Evolutionary conservation across 2,797 vertebrate species (phyloP), one percentile per base, ranked within the genome.

Genomic region (Sebastes reedi): DNA sequence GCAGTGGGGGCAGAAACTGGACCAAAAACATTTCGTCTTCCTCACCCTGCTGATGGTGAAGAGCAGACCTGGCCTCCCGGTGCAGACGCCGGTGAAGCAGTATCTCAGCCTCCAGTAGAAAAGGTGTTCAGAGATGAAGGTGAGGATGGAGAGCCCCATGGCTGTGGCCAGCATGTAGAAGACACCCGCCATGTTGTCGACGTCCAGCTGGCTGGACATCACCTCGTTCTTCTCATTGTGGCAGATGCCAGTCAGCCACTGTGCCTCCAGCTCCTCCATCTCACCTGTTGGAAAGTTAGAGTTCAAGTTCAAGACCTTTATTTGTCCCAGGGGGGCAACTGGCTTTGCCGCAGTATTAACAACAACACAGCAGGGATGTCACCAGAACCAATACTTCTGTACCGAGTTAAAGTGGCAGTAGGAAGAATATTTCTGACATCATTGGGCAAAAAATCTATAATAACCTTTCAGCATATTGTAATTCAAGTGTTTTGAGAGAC

Each of bases 201-300:
- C 94, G 79, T 99, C 98, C 96, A 99, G 95, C 92, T 99, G 98
- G 83, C 98, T 99, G 94, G 97, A 98, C 98, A 99, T 99, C 79
- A 99, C 98, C 93, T 99, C 98, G 0, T 99, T 99, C 95, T 99
- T 99, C 95, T 99, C 98, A 0, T 96, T 97, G 94, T 99, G 98
- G 86, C 98, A 99, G 95, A 99, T 99, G 14, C 98, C 98, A 0
- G 98, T 99, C 83, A 99, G 95, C 98, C 98, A 99, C 93, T 98
- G 96, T 0, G 97, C 97, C 93, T 99, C 98, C 85, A 99, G 91
- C 92, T 99, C 98, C 93, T 99, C 98, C 98, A 99, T 99, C 94
- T 99, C 98, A 85, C 98, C 98, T 99, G 80, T 42, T 56, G 27
- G 56, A 55, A 29, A 46, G 24, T 25, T 52, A 20, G 42, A 46